Base-by-base conservation (phyloP, 1,140 invertebrate species). In the Reticulitermes speratus region DNA sequence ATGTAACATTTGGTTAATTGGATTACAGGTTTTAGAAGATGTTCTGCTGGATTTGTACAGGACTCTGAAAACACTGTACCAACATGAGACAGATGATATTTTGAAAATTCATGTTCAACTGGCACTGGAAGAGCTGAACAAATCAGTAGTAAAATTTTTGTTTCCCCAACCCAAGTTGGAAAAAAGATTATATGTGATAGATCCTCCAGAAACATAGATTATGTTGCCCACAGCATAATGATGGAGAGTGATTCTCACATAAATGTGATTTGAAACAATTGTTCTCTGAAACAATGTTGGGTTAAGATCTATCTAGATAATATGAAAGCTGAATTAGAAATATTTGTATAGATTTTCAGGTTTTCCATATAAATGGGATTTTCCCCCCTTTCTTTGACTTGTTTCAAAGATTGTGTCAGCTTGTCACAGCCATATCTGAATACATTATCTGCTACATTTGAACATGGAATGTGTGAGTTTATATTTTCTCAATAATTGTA, bases 111-210 rank as follows among this genome's bases (percentile, higher is more conserved):
- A 97, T 88, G 94, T 94, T 38, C 94, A 96, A 88, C 89, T 96
- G 45, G 95, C 96, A 1, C 89, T 97, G 8, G 95, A 96, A 90
- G 95, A 97, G 92, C 91, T 97, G 23, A 94, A 96, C 90, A 91
- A 92, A 75, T 94, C 95, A 83, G 94, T 95, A 44, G 93, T 92
- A 87, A 91, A 94, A 84, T 93, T 94, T 88, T 88, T 97, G 25
- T 93, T 94, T 86, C 91, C 92, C 0, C 90, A 92, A 87, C 89
- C 93, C 75, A 91, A 92, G 87, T 90, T 95, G 84, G 91, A 94
- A 87, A 96, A 96, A 89, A 92, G 92, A 88, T 94, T 96, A 89
- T 92, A 91, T 87, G 90, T 95, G 69, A 87, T 86, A 69, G 83
- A 86, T 69, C 45, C 75, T 65, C 86, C 86, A 30, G 38, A 86